phyloP scores from a whole-genome alignment of 2,888 invertebrate species.

The Acronicta alni region DNA sequence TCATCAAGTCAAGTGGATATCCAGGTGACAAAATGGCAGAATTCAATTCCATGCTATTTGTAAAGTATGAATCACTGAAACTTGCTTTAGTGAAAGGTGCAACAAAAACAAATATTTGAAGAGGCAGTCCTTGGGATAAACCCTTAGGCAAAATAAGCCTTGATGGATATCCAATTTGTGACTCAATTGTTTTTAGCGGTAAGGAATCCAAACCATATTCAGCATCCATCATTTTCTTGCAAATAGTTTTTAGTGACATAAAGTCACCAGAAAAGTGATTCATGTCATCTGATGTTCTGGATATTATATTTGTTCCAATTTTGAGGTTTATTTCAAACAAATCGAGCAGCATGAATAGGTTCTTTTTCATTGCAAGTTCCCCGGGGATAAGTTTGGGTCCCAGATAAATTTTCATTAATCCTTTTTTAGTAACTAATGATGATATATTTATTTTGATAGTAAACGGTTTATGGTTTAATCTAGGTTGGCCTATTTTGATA shows the following conservation, averaged over 20 bases:
- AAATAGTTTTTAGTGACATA: constrained; percentile 89
- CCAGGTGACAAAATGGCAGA: constrained; percentile 85
- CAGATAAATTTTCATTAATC: constrained; percentile 91
- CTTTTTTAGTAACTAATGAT: constrained; percentile 89
- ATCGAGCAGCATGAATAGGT: constrained; percentile 90
- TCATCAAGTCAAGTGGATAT: constrained; percentile 93
- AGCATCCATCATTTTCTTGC: constrained; percentile 90
- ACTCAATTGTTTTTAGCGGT: constrained; percentile 82
- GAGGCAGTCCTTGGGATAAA: constrained; percentile 90
- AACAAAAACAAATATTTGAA: constrained; percentile 91
- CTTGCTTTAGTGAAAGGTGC: constrained; percentile 84
- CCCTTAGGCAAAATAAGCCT: constrained; percentile 93
- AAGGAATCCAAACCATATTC: constrained; percentile 85
- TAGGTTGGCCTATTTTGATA: constrained; percentile 87
- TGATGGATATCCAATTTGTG: constrained; percentile 91
- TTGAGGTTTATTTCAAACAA: constrained; percentile 89
- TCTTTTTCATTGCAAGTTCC: constrained; percentile 84
- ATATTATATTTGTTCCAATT: constrained; percentile 90
- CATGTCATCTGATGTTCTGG: constrained; percentile 90
- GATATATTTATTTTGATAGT: constrained; percentile 90
- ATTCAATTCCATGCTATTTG: constrained; percentile 77
- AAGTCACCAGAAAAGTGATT: constrained; percentile 90
- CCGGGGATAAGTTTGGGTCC: constrained; percentile 92
- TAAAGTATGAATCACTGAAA: constrained; percentile 73
- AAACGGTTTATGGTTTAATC: constrained; percentile 93